Percentiles rank a stretch among this genome's conserved stretches.
Evolutionary conservation across 2,888 invertebrate species (phyloP).

Genomic region (Itoplectis maculator): DNA sequence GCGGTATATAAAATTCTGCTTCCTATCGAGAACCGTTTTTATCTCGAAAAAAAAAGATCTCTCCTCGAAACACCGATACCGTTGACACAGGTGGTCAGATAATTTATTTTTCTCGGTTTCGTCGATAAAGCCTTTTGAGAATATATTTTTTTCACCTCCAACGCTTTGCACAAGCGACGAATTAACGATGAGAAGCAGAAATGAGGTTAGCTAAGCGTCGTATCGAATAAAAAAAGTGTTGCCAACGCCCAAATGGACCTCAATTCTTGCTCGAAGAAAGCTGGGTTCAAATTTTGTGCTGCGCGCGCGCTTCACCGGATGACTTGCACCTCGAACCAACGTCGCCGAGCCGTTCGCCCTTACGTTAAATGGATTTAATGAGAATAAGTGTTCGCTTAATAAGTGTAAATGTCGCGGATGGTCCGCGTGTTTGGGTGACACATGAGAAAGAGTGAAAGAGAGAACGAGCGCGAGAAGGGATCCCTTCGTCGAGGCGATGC

Average conservation of each 20-base stretch:
- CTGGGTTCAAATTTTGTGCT: background rate
- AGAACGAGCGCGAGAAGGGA: too few species aligned
- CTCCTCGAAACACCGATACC: background rate
- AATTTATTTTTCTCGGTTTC: slow-evolving; percentile 1
- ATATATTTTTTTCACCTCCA: slow-evolving; percentile 6
- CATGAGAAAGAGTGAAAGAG: too few species aligned
- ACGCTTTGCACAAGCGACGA: background rate
- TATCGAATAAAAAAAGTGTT: background rate
- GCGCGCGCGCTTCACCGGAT: slow-evolving; percentile 10
- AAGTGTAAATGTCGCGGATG: slow-evolving; percentile 59
- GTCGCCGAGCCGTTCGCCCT: slow-evolving; percentile 33
- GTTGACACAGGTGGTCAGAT: slow-evolving; percentile 32
- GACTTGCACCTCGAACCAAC: slow-evolving; percentile 34
- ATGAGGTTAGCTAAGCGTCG: background rate
- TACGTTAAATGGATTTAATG: slow-evolving; percentile 74
- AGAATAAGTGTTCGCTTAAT: slow-evolving; percentile 75
- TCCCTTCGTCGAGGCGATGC: slow-evolving; percentile 9
- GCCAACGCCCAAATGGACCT: slow-evolving; percentile 26
- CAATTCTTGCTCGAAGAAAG: slow-evolving; percentile 13
- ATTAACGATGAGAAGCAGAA: background rate
- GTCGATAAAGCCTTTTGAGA: slow-evolving; percentile 9
- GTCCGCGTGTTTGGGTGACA: slow-evolving; percentile 8
- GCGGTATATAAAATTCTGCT: background rate
- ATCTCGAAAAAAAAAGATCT: background rate
- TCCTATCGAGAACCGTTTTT: background rate